Percentiles rank a stretch among this genome's conserved stretches.
Evolutionary conservation across 2,797 vertebrate genomes (phyloP).

Genomic region (Carapus acus): DNA sequence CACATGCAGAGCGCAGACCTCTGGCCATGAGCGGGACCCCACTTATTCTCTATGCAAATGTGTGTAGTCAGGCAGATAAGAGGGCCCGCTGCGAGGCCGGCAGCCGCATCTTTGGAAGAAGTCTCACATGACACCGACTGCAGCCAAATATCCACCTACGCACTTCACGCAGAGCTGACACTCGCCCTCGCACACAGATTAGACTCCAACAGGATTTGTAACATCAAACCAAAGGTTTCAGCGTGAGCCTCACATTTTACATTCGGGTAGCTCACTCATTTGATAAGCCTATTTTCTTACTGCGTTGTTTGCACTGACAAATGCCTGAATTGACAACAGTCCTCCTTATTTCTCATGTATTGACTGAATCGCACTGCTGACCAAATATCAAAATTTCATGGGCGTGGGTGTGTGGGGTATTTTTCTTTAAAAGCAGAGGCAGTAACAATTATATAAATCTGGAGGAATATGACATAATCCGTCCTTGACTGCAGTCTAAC

Average conservation of each 20-base stretch:
- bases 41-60: constrained; percentile 48
- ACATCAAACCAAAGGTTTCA: constrained; percentile 6
- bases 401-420: too few species aligned
- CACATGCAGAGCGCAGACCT: background rate
- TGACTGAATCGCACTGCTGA: too few species aligned
- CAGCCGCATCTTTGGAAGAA: constrained; percentile 42
- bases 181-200: constrained; percentile 53
- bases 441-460: too few species aligned
- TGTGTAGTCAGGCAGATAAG: constrained; percentile 37
- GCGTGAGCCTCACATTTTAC: constrained; percentile 9
- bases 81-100: constrained; percentile 40
- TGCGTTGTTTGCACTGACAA: too few species aligned
- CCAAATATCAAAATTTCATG: too few species aligned
- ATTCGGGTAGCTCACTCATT: constrained; percentile 15
- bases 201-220: constrained; percentile 49
- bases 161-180: constrained; percentile 53
- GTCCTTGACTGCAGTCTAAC: too few species aligned
- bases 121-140: constrained; percentile 38
- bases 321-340: too few species aligned
- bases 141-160: constrained; percentile 57
- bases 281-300: constrained; percentile 27
- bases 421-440: too few species aligned
- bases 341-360: too few species aligned
- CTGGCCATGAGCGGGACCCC: constrained; percentile 14
- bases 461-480: too few species aligned